phyloP scores from a whole-genome alignment of 92 coral and sea anemone genomes.

The Paragorgia papillata region DNA sequence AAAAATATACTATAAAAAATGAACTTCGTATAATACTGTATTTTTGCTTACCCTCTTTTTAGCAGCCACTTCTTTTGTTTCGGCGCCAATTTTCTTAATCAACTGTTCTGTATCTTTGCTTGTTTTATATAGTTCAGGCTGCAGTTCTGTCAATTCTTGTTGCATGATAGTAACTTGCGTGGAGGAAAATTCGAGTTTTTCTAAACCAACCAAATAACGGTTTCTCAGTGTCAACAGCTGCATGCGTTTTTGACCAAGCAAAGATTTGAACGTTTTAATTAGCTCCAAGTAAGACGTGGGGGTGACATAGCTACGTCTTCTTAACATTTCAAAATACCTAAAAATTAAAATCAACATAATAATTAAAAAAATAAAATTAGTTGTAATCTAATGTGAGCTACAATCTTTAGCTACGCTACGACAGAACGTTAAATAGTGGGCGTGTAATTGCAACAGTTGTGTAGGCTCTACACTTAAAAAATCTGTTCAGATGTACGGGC shows the following conservation, averaged over 20 bases:
- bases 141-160: slow-evolving; percentile 85
- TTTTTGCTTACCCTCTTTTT: slow-evolving; percentile 69
- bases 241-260: slow-evolving; percentile 81
- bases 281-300: slow-evolving; percentile 98
- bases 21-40: too few relatives aligned
- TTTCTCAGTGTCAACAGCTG: slow-evolving; percentile 86
- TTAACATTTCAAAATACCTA: slow-evolving; percentile 78
- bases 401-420: neutral
- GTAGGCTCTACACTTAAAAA: too few relatives aligned
- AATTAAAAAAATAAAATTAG: too few relatives aligned
- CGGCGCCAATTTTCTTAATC: slow-evolving; percentile 80
- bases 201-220: slow-evolving; percentile 89
- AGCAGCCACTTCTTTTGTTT: slow-evolving; percentile 88
- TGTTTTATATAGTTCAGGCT: slow-evolving; percentile 90
- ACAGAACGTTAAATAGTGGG: too few relatives aligned
- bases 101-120: slow-evolving; percentile 90
- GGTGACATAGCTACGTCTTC: slow-evolving; percentile 95
- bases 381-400: neutral
- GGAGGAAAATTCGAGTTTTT: slow-evolving; percentile 92
- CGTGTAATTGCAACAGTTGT: too few relatives aligned
- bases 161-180: slow-evolving; percentile 97
- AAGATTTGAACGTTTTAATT: slow-evolving; percentile 90
- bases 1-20: too few relatives aligned
- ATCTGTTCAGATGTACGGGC: too few relatives aligned
- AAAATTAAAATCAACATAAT: neutral